Evolutionary conservation across 2,113 vertebrate species (phyloP).

Genomic region (Oreochromis tanganicae): DNA sequence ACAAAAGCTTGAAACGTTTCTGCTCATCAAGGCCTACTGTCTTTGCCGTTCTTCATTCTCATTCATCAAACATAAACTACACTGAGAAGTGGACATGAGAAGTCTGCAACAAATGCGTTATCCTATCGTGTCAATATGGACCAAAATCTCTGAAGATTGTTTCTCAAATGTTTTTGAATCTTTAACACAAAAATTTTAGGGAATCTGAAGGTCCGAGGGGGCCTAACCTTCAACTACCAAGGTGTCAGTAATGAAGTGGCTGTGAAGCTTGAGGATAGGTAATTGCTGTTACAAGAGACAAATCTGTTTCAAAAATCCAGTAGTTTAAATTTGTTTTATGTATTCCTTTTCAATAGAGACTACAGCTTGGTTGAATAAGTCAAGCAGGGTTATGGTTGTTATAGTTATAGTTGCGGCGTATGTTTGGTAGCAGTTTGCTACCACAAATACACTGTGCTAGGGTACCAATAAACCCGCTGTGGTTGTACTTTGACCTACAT

Average conservation of each 20-base stretch:
- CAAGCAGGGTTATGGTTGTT: background rate
- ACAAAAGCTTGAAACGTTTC: background rate
- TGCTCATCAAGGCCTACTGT: background rate
- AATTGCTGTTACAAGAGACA: background rate
- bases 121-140: background rate
- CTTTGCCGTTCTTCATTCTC: background rate
- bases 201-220: background rate
- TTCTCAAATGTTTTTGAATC: background rate
- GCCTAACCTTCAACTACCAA: background rate
- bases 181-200: accelerated
- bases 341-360: background rate
- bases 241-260: background rate
- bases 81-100: background rate
- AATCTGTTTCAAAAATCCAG: background rate
- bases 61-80: background rate
- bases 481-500: background rate
- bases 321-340: background rate
- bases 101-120: background rate
- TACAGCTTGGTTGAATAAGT: background rate
- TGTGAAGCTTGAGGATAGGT: background rate
- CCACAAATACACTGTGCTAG: background rate
- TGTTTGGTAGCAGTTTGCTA: background rate
- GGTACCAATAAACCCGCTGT: background rate
- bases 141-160: background rate
- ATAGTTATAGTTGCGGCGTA: background rate